Evolutionary conservation across 2,888 invertebrate species (phyloP).

Genomic region (Polydrusus tereticollis): DNA sequence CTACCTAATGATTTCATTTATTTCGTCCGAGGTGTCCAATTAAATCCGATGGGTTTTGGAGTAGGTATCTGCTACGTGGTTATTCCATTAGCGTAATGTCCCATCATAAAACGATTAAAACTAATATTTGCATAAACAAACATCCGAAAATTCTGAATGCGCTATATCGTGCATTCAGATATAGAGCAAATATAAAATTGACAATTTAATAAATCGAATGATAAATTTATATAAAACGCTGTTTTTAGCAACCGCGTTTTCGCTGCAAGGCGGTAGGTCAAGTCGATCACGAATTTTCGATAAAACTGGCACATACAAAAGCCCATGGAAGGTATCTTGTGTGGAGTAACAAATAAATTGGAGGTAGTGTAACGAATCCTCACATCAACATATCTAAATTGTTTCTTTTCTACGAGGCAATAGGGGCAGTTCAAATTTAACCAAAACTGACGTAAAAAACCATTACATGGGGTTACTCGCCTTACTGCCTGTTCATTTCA

Average conservation of each 20-base stretch:
- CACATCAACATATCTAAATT: too few species aligned
- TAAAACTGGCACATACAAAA: conserved; percentile 16
- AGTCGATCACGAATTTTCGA: conserved; percentile 21
- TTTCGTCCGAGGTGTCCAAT: conserved; percentile 45
- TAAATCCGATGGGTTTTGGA: conserved; percentile 37
- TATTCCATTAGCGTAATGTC: conserved; percentile 35
- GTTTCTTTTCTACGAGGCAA: too few species aligned
- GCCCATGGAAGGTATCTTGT: background rate
- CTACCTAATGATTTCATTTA: conserved; percentile 49
- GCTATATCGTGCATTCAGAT: too few species aligned
- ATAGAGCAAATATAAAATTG: too few species aligned
- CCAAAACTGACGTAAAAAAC: too few species aligned
- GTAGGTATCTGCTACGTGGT: conserved; percentile 37
- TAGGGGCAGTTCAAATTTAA: too few species aligned
- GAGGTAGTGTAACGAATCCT: too few species aligned
- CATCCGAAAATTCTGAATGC: background rate
- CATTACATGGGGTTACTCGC: too few species aligned
- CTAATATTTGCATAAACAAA: background rate
- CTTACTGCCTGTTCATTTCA: too few species aligned
- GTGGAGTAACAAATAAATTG: background rate
- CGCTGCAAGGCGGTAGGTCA: conserved; percentile 33
- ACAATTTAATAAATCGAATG: background rate
- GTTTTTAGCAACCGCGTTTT: background rate
- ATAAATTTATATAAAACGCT: background rate
- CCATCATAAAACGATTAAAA: background rate